phyloP scores from a whole-genome alignment of 2,797 vertebrate species.

The Ceryle rudis region DNA sequence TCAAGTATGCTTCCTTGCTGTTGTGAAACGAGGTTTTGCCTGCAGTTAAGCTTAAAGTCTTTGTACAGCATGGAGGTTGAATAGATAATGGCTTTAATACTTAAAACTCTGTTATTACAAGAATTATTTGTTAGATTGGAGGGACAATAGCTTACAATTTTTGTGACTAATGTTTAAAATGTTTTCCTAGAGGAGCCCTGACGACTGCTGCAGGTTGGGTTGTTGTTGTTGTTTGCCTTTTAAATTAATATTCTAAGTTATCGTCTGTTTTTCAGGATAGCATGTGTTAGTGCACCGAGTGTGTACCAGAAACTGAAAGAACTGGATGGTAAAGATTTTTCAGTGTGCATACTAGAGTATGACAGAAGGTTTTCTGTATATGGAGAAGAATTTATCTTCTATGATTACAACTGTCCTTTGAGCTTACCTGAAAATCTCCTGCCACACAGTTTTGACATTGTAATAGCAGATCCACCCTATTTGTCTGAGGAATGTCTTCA shows the following conservation, averaged over 20 bases:
- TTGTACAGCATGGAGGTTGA: not conserved
- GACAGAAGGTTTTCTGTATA: conserved; percentile 91
- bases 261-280: conserved; percentile 83
- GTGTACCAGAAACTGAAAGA: conserved; percentile 94
- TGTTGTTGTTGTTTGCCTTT: not conserved
- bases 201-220: not conserved
- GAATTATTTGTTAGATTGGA: not conserved
- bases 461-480: conserved; percentile 94
- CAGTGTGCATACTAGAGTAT: conserved; percentile 86
- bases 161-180: not conserved
- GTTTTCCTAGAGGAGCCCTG: not conserved
- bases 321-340: conserved; percentile 70
- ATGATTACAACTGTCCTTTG: conserved; percentile 91
- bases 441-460: conserved; percentile 89
- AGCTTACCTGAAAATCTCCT: conserved; percentile 76
- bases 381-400: conserved; percentile 92
- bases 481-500: conserved; percentile 92
- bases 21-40: not conserved
- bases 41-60: not conserved
- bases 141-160: not conserved
- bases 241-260: not conserved
- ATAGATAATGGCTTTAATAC: not conserved
- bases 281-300: conserved; percentile 91
- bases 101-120: not conserved
- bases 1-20: not conserved